phyloP scores from a whole-genome alignment of 1,140 invertebrate species.

The Zaprionus kolodkinae region DNA sequence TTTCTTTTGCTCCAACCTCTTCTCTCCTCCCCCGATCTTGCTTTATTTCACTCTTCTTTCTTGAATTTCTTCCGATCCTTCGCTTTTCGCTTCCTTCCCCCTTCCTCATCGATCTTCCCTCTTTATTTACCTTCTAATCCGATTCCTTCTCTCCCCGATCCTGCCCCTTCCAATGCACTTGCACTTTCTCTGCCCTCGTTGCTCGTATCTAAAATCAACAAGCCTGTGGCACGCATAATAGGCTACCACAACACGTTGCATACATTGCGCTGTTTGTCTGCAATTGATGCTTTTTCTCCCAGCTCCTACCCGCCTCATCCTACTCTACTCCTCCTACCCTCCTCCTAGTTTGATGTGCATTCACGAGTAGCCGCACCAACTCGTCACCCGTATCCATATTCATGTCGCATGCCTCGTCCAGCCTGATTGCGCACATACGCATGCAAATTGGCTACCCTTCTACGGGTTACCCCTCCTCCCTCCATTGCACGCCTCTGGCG shows the following conservation, averaged over 20 bases:
- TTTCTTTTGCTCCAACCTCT: not conserved
- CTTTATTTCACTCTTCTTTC: not conserved
- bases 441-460: slow-evolving; percentile 11
- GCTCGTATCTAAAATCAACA: not conserved
- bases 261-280: slow-evolving; percentile 28
- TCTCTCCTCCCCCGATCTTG: too few relatives aligned
- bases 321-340: not conserved
- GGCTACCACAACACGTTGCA: slow-evolving; percentile 64
- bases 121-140: not conserved
- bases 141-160: not conserved
- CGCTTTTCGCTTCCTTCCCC: not conserved
- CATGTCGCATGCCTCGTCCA: slow-evolving; percentile 23
- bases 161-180: not conserved
- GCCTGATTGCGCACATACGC: slow-evolving; percentile 7
- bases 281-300: slow-evolving; percentile 33
- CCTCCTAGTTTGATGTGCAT: not conserved
- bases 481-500: not conserved
- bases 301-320: not conserved
- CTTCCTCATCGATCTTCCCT: not conserved
- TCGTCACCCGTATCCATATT: slow-evolving; percentile 1
- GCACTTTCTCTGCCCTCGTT: not conserved
- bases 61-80: not conserved
- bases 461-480: not conserved
- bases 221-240: slow-evolving; percentile 32
- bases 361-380: not conserved